phyloP scores from a whole-genome alignment of 2,113 vertebrate species.

The Manacus vitellinus region DNA sequence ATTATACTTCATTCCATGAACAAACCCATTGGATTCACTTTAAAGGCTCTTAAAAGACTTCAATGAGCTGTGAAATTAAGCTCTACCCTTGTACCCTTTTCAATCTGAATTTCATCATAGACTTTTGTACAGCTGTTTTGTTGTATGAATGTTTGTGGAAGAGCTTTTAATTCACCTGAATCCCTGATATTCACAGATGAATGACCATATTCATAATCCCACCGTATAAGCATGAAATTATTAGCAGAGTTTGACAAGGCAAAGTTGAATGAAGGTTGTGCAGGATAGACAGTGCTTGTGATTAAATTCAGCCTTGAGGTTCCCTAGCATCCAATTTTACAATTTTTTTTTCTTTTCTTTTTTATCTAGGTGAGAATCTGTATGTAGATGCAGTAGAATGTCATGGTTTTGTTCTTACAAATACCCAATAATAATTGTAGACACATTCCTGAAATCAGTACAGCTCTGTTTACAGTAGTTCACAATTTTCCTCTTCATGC shows the following conservation, averaged over 20 bases:
- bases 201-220: slow-evolving; percentile 17
- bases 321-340: not conserved
- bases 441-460: not conserved
- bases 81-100: slow-evolving; percentile 45
- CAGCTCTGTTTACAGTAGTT: not conserved
- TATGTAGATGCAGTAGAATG: not conserved
- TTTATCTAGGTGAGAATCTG: not conserved
- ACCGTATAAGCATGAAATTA: slow-evolving; percentile 35
- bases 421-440: not conserved
- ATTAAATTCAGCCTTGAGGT: not conserved
- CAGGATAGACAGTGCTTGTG: not conserved
- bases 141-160: slow-evolving; percentile 45
- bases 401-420: not conserved
- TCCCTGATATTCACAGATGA: slow-evolving; percentile 49
- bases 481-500: not conserved
- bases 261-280: slow-evolving; percentile 52
- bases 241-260: not conserved
- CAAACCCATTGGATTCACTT: slow-evolving; percentile 51
- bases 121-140: slow-evolving; percentile 53
- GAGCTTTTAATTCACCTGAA: slow-evolving; percentile 59
- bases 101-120: slow-evolving; percentile 48
- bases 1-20: slow-evolving; percentile 38
- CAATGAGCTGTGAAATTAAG: slow-evolving; percentile 69
- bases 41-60: slow-evolving; percentile 50
- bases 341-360: not conserved